phyloP scores from a whole-genome alignment of 2,113 vertebrate species.

The Arvicanthis niloticus region DNA sequence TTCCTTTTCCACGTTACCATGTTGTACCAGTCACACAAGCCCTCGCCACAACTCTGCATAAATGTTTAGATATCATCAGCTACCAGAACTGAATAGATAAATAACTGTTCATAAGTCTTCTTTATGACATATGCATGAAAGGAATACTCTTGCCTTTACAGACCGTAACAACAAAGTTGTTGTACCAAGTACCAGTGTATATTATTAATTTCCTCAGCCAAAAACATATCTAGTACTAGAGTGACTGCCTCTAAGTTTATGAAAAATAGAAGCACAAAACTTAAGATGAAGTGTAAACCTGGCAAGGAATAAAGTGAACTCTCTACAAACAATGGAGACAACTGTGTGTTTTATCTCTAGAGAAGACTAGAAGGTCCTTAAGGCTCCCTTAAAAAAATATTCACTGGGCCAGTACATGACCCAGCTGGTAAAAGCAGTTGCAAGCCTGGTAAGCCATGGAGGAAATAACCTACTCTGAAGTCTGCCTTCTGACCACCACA shows the following conservation, averaged over 20 bases:
- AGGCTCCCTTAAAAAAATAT: neutral
- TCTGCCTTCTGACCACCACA: neutral
- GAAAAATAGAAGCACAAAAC: neutral
- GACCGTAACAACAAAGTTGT: slow-evolving; percentile 8
- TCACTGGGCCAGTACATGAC: neutral
- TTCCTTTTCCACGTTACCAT: neutral
- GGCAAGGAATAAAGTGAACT: slow-evolving; percentile 2
- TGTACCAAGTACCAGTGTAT: neutral
- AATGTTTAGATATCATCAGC: neutral
- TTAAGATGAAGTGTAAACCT: neutral
- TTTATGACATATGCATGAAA: neutral
- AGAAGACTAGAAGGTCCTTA: neutral
- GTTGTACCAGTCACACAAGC: neutral
- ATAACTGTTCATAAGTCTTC: neutral
- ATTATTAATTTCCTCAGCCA: slow-evolving; percentile 18
- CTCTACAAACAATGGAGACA: neutral
- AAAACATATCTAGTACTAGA: neutral
- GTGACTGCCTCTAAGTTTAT: slow-evolving; percentile 4
- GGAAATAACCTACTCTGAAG: neutral
- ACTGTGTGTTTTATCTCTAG: neutral
- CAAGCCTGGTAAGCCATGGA: neutral
- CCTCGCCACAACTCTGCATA: neutral
- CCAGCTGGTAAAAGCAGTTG: neutral
- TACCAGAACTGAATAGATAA: neutral
- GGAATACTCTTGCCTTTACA: neutral